Base-by-base conservation (phyloP, 2,797 vertebrate genomes). In the Poeciliopsis paucimaculata region DNA sequence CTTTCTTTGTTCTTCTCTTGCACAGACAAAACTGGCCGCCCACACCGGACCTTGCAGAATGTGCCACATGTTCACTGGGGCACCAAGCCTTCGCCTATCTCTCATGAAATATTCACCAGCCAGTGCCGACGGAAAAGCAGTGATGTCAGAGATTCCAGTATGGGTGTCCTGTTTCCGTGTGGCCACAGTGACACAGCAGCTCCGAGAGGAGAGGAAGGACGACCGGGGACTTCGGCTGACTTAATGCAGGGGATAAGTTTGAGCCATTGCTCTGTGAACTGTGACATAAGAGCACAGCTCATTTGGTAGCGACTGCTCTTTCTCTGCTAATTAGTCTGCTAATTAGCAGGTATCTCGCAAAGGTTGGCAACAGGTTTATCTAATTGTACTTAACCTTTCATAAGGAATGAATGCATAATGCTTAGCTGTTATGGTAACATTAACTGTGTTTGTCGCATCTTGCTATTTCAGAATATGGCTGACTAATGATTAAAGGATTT, bases 131-230 rank as follows among this genome's bases (percentile, higher is more conserved):
- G 88, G 94, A 93, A 93, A 94, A 93, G 88, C 91, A 53, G 89
- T 94, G 94, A 93, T 86, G 91, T 95, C 95, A 95, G 83, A 94
- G 90, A 88, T 92, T 95, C 93, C 85, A 84, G 84, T 87, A 75
- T 73, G 31, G 39, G 91, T 90, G 91, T 94, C 90, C 77, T 43
- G 90, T 94, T 92, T 81, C 91, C 76, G 78, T 15, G 12, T 2
- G 20, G 82, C 88, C 60, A 79, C 75, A 70, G 86, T 92, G 90
- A 91, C 88, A 88, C 77, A 90, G 90, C 87, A 86, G 83, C 84
- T 79, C 43, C 10, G 60, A 18, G 79, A 80, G 77, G 66, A 74
- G n/a, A 57, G 70, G 60, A 26, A 73, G 81, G 70, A 49, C 0
- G 45, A 72, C 28, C 43, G 75, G 83, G 79, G 84, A 85, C 80